Base-by-base conservation (phyloP, 2,113 vertebrate genomes). In the Loxodonta africana region DNA sequence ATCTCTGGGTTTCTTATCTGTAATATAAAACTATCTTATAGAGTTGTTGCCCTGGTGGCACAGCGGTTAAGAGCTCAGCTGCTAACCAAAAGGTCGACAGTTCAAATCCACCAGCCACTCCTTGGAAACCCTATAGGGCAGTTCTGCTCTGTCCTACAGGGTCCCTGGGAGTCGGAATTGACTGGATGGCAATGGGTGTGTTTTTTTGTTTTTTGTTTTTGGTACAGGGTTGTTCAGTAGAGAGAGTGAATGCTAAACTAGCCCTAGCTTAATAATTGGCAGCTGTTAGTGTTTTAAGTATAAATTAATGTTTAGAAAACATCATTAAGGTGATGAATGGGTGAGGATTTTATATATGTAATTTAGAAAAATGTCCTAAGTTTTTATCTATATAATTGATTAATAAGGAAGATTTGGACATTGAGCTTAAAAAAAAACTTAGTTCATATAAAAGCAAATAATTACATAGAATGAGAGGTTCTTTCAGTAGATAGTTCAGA, bases 381-480 rank as follows among this genome's bases (percentile, higher is more conserved):
- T 28, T 91, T 80, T 46, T 85, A 57, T 83, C 73, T 83, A 28
- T 57, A 41, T 83, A 53, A 81, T 25, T 51, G 41, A 65, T 33
- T 88, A 78, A 53, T 63, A 83, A 90, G 41, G 48, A 8, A 33
- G 15, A 89, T 91, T 81, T 74, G 44, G 63, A n/a, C n/a, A 26
- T 41, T 83, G 83, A 65, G 8, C 37, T 91, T 37, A 37, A 37
- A 37, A 37, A 37, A 37, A 37, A 37, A 37, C 37, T 37, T 91
- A 84, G 25, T 86, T 96, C 63, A 26, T 93, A 41, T 57, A 44
- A 94, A 94, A 92, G 30, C 33, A 84, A 82, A 89, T 28, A 81
- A 44, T 90, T 81, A 57, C 57, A 90, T 86, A 71, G 77, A 84
- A 65, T 63, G 67, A 78, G 71, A 69, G 53, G 51, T 46, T 94